Conservation (phyloP, 2,888 invertebrate genomes). For the Epinotia brunnichana region DNA sequence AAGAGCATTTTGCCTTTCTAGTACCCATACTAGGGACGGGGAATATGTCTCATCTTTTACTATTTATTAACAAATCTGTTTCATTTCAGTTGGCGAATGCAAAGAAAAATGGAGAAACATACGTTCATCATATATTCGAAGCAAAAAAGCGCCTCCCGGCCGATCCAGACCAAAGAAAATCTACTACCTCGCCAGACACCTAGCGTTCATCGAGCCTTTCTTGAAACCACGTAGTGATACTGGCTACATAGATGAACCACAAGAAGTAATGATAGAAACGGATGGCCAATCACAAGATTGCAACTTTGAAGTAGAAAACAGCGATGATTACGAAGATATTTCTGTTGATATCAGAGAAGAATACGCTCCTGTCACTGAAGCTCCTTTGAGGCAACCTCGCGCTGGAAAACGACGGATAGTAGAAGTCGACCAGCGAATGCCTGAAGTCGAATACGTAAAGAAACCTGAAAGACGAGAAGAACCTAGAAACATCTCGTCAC, state of each 20-base stretch:
- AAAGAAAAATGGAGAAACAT: conserved; percentile 21
- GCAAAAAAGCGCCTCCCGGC: not conserved
- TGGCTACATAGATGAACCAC: not conserved
- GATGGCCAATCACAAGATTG: conserved; percentile 6
- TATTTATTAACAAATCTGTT: not conserved
- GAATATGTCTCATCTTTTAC: too few relatives aligned
- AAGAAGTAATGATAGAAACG: not conserved
- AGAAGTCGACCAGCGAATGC: not conserved
- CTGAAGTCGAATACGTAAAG: not conserved
- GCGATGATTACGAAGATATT: conserved; percentile 2
- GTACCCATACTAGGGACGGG: too few relatives aligned
- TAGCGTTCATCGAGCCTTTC: not conserved
- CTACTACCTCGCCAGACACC: conserved; percentile 1
- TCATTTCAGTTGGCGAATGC: conserved; percentile 13
- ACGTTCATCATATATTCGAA: conserved; percentile 15
- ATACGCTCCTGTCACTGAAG: not conserved
- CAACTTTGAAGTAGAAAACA: not conserved
- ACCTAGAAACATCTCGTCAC: not conserved
- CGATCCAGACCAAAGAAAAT: not conserved
- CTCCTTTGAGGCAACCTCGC: not conserved
- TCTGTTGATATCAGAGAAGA: not conserved
- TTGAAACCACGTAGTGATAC: not conserved
- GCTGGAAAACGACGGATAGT: not conserved
- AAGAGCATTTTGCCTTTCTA: too few relatives aligned
- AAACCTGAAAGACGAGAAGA: not conserved